These are phyloP conservation scores for Drosophila demipolita DNA, from an alignment of 2,888 invertebrate genomes.

Conservation along the genomic window DNA sequence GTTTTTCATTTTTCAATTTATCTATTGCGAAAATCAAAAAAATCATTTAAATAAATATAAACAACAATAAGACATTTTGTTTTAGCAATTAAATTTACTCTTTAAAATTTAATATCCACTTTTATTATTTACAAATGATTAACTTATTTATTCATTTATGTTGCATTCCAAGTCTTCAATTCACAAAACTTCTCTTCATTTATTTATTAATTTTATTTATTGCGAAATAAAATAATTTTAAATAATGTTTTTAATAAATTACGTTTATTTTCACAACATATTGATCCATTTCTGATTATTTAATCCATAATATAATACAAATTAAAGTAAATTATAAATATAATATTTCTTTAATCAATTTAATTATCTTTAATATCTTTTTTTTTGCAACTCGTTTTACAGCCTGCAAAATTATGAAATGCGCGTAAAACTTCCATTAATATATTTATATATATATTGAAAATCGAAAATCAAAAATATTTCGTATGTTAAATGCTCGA, in stretches of 20 bases:
- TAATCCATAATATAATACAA: not conserved
- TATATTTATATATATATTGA: not conserved
- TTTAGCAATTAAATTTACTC: not conserved
- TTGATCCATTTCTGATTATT: not conserved
- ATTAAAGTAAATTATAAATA: slow-evolving; percentile 2
- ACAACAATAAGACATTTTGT: not conserved
- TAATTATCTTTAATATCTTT: slow-evolving; percentile 18
- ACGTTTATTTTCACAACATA: not conserved
- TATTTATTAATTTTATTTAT: not conserved
- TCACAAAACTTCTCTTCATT: not conserved
- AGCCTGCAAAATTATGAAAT: slow-evolving; percentile 69
- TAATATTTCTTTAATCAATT: slow-evolving; percentile 34
- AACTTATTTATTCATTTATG: not conserved
- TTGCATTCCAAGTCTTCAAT: not conserved
- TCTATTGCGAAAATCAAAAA: slow-evolving; percentile 13
- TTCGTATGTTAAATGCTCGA: slow-evolving; percentile 53
- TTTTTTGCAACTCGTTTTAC: slow-evolving; percentile 42
- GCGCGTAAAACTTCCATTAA: slow-evolving; percentile 40
- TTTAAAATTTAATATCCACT: not conserved
- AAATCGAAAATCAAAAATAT: slow-evolving; percentile 37
- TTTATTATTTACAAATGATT: not conserved
- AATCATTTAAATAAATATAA: slow-evolving; percentile 13
- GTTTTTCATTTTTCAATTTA: slow-evolving; percentile 23
- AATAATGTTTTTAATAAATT: not conserved
- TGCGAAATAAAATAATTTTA: not conserved